phyloP scores from a whole-genome alignment of 2,888 invertebrate species.

The Epinotia ramella region DNA sequence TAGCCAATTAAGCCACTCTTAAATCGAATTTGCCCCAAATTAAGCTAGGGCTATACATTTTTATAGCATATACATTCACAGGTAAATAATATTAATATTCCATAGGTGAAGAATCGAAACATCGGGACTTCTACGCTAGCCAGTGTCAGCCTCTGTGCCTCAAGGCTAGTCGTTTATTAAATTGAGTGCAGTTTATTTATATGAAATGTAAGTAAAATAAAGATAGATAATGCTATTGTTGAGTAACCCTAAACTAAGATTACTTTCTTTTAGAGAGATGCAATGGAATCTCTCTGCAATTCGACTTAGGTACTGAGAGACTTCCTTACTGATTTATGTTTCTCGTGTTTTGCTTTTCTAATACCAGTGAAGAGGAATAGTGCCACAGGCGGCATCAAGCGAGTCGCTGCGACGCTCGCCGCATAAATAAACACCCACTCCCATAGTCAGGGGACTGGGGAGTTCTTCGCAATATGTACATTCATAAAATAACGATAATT shows the following conservation, averaged over 20 bases:
- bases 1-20: not conserved
- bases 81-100: too few relatives aligned
- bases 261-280: not conserved
- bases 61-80: too few relatives aligned
- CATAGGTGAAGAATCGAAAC: too few relatives aligned
- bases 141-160: too few relatives aligned
- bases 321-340: not conserved
- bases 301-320: not conserved
- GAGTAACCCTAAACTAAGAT: not conserved
- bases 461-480: not conserved
- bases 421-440: slow-evolving; percentile 54
- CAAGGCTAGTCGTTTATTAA: not conserved
- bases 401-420: slow-evolving; percentile 49
- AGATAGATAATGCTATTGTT: not conserved
- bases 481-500: not conserved
- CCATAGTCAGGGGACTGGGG: not conserved
- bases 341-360: slow-evolving; percentile 22
- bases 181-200: not conserved
- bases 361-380: slow-evolving; percentile 13
- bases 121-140: too few relatives aligned
- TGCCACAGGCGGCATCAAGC: slow-evolving; percentile 51
- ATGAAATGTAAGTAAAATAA: not conserved
- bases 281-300: not conserved
- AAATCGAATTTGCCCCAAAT: not conserved
- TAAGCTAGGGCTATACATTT: not conserved